Base-by-base conservation (phyloP, 2,797 vertebrate genomes). In the Triplophysa yarkandensis region DNA sequence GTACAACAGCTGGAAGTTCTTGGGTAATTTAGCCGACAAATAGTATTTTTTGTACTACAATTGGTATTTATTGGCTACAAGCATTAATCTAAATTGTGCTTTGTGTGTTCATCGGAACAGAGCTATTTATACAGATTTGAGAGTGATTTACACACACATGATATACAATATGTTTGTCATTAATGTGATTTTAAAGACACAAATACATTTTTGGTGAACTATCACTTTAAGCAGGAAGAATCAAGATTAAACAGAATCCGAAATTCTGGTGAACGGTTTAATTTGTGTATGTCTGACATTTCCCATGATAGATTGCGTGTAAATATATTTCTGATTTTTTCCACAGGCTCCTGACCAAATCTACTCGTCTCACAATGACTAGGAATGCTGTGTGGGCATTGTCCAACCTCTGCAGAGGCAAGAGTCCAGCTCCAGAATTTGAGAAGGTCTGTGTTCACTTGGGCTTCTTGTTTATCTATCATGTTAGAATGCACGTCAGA, bases 301-400 rank as follows among this genome's bases (percentile, higher is more conserved):
- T 25, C 6, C 23, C 9, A 19, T 50, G 41, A 34, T 44, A 55
- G n/a, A 32, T 65, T 43, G 21, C 50, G 3, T 50, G 10, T 64
- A 9, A 54, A 27, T 5, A 4, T 23, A 14, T 9, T 21, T 43
- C 4, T 32, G 19, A 8, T 68, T 27, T 54, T 36, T 52, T 23
- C 6, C 81, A 76, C 74, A 99, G 98, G 90, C 94, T 99, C 85
- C 90, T 99, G 80, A 98, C 95, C 17, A 99, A 98, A 86, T 99
- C 98, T 77, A 95, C 94, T 78, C 92, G 96, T 85, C 84, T 99
- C 86, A 98, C 97, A 5, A 99, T 99, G 97, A 99, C 95, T 28
- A 93, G 97, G 68, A 99, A 99, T 65, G 97, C 97, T 3, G 97
- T 99, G 23, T 99, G 98, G 98, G 96, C 98, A 64, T 88, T 99